Evolutionary conservation across 2,888 invertebrate species (phyloP), one percentile per base, ranked within the genome.

Genomic region (Habroteleia sp.): DNA sequence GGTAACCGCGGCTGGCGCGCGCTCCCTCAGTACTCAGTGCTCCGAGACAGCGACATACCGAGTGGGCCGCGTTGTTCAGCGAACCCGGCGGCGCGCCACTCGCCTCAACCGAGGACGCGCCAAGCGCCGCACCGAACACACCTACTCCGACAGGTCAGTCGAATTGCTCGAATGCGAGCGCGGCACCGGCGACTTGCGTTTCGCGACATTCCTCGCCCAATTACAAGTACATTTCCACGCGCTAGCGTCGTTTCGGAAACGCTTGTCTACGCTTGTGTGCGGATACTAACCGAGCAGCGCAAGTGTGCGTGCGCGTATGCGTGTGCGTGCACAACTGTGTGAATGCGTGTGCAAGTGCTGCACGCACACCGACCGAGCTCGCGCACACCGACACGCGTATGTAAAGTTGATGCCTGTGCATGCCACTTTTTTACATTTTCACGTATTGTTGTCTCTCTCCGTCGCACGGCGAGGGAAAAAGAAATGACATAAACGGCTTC

Each of bases 141-240:
- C 16, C 6, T 27, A 27, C 52, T 54, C 46, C 60, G 60, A 60
- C 46, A 60, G 60, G 60, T 60, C 46, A 60, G 60, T 60, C 46
- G 25, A 41, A 16, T 16, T 11, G 7, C 0, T 14, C 25, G 4
- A 11, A 52, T 6, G 8, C 25, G 37, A 39, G 16, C 16, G 27
- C 20, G 31, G 0, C 56, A 17, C 60, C 60, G 60, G 60, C 46
- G 27, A 60, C 17, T 20, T 31, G 33, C 14, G 44, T 27, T 44
- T 48, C 48, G 29, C 16, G 16, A 46, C 31, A 46, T 20, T 25
- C 25, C 44, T 25, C 58, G 33, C 58, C 60, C 35, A 46, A 44
- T 60, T 46, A 46, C 60, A 60, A 46, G 60, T 46, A 37, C 60
- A 46, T 37, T 29, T 60, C 60, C 46, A 60, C 37, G 60, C 60